A percentile compares a stretch with the other conserved stretches of the same genome.
These are phyloP conservation scores for Oligia latruncula DNA, from an alignment of 2,888 invertebrate species.

Conservation along the genomic window DNA sequence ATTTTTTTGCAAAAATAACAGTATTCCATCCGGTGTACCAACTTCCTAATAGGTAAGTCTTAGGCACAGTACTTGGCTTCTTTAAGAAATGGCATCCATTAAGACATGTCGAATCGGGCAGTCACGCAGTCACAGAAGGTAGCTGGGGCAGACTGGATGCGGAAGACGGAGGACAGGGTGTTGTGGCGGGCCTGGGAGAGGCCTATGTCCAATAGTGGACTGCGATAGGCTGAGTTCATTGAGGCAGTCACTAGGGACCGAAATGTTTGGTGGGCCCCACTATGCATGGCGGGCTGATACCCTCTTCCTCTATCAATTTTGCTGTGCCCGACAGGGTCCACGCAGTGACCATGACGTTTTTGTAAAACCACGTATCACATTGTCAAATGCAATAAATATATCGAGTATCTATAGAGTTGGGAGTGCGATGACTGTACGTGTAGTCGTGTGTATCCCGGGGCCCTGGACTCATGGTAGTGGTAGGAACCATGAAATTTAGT, in stretches of 20 bases:
- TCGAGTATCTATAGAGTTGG: too few species aligned
- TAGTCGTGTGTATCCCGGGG: too few species aligned
- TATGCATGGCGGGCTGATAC: neutral
- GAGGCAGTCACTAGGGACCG: neutral
- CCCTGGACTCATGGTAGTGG: neutral
- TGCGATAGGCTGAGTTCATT: neutral
- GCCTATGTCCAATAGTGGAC: neutral
- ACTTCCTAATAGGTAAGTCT: slow-evolving; percentile 8
- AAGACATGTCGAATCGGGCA: too few species aligned
- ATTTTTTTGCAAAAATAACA: slow-evolving; percentile 40
- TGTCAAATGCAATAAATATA: neutral
- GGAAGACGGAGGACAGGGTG: neutral
- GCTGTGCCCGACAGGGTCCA: neutral
- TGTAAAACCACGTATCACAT: neutral
- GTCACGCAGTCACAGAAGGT: neutral
- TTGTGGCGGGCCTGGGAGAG: neutral
- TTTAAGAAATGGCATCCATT: neutral
- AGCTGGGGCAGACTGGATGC: neutral
- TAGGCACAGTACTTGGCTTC: neutral
- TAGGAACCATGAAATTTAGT: too few species aligned
- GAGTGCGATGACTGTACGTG: too few species aligned
- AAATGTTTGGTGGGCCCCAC: neutral
- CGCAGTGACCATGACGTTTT: neutral
- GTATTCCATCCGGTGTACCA: slow-evolving; percentile 32
- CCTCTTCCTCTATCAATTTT: neutral